A percentile compares a stretch with the other conserved stretches of the same genome.
Evolutionary conservation across 1,140 invertebrate species (phyloP).

Genomic region (Drosophila rufa): DNA sequence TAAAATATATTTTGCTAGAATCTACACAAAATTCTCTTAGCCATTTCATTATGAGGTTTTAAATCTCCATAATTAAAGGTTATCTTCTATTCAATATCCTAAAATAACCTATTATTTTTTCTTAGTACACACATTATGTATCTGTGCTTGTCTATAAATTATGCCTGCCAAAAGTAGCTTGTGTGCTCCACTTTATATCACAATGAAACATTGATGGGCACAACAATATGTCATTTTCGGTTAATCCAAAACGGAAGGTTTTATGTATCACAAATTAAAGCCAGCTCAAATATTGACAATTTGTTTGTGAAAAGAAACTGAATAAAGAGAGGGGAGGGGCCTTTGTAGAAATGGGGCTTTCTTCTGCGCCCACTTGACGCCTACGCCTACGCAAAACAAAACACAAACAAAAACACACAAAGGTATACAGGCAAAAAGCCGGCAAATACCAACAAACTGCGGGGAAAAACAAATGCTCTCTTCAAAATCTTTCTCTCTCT

Average conservation of each 20-base stretch:
- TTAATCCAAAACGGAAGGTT: slow-evolving; percentile 57
- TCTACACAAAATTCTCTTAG: background rate
- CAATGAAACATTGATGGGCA: slow-evolving; percentile 19
- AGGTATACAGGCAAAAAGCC: slow-evolving; percentile 16
- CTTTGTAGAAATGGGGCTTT: background rate
- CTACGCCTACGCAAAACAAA: slow-evolving; percentile 24
- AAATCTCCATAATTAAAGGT: background rate
- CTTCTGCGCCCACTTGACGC: background rate
- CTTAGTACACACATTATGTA: slow-evolving; percentile 10
- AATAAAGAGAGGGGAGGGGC: background rate
- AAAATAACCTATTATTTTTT: background rate
- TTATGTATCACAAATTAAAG: slow-evolving; percentile 71
- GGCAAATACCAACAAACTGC: slow-evolving; percentile 14
- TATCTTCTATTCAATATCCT: background rate
- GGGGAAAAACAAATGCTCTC: slow-evolving; percentile 12
- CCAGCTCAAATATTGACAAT: slow-evolving; percentile 64
- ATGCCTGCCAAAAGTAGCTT: slow-evolving; percentile 53
- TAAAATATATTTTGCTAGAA: too few species aligned
- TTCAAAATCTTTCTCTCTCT: background rate
- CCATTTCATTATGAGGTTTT: background rate
- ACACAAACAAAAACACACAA: slow-evolving; percentile 22
- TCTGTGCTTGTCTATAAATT: slow-evolving; percentile 55
- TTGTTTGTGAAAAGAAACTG: slow-evolving; percentile 25
- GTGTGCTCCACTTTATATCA: slow-evolving; percentile 55
- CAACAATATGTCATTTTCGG: slow-evolving; percentile 31